Evolutionary conservation across 2,113 vertebrate species (phyloP), one percentile per base, ranked within the genome.

Genomic region (Chaetodon auriga): DNA sequence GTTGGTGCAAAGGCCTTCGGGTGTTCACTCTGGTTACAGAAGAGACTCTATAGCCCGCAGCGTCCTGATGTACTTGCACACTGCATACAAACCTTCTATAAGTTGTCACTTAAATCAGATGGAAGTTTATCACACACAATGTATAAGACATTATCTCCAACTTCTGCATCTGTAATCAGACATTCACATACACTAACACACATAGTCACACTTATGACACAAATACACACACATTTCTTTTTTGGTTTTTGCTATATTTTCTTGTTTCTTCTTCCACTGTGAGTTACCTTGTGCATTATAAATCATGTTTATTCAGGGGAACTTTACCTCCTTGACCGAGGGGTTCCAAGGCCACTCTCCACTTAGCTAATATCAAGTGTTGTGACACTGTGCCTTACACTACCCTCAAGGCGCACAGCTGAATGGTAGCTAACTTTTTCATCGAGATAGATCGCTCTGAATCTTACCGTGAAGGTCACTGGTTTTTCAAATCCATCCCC

Each of bases 381-480:
- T 57, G 63, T 72, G 78, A 61, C 55, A 55, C 30, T 12, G 68
- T 45, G 57, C 74, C 80, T 14, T 48, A 41, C 11, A n/a, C 41
- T 68, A 45, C 48, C 35, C 14, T 5, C 38, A 53, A 14, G 21
- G 62, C 53, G 60, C 69, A 49, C 60, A n/a, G 68, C 48, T 85
- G 80, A 85, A 75, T 41, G 60, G 45, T 41, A 5, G 80, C 64
- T 69, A 70, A 54, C 11, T 11, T 71, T 54, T 78, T 73, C 63
- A 54, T 60, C 64, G 53, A 75, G 80, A 83, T 68, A 71, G 83
- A 87, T 73, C 64, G 66, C 66, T 57, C 64, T 30, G 38, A 62
- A 76, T 87, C 62, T 73, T 57, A 12, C 68, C 58, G 58, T 79
- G 87, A 91, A 92, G 90, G 89, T 91, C 92, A 89, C 36, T 53